phyloP scores from a whole-genome alignment of 1,140 invertebrate genomes.

The Lethocerus indicus region DNA sequence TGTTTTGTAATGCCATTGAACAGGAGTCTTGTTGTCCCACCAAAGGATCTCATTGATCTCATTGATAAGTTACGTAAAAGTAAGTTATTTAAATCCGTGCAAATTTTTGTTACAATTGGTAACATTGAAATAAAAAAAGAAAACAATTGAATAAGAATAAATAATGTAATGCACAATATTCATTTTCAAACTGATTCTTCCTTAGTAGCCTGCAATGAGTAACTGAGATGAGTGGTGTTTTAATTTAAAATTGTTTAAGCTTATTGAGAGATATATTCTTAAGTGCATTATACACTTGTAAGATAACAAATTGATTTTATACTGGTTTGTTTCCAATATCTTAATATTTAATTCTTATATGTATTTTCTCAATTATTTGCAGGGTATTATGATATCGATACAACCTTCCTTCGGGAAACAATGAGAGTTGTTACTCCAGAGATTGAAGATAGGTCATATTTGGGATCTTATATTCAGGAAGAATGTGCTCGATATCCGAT shows the following conservation, averaged over 20 bases:
- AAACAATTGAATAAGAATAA: no score
- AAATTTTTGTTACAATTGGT: no score
- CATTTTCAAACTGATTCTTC: no score
- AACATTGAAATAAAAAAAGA: no score
- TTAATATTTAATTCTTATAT: not conserved
- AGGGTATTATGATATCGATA: conserved; percentile 72
- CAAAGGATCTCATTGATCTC: conserved; percentile 56
- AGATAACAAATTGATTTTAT: not conserved
- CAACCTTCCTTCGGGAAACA: conserved; percentile 52
- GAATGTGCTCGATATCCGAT: conserved; percentile 53
- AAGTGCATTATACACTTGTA: no score
- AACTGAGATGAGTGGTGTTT: no score
- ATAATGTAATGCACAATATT: no score
- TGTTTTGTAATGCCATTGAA: conserved; percentile 85
- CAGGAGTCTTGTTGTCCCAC: conserved; percentile 52
- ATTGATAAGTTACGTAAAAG: conserved; percentile 59
- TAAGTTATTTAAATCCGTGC: no score
- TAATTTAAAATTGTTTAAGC: no score
- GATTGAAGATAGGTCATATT: conserved; percentile 39
- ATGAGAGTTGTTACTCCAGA: conserved; percentile 60
- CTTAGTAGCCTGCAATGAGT: no score
- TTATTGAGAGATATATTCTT: no score
- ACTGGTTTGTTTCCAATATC: not conserved
- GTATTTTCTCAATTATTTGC: conserved; percentile 7
- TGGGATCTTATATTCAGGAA: conserved; percentile 49